phyloP scores from a whole-genome alignment of 2,797 vertebrate genomes.

The Centroberyx gerrardi region DNA sequence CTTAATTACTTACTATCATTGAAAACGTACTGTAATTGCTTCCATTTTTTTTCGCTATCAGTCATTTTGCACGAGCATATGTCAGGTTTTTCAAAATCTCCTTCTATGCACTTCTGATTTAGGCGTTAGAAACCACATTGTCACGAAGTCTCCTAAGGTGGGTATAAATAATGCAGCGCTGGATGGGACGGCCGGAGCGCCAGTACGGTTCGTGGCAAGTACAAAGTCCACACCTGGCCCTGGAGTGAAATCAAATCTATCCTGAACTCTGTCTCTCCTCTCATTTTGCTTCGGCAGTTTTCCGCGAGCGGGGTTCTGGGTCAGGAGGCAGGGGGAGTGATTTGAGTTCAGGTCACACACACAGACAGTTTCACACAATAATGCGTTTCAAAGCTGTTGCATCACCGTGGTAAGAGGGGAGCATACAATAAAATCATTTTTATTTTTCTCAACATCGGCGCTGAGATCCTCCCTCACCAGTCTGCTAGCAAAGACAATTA shows the following conservation, averaged over 20 bases:
- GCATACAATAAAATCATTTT: slow-evolving; percentile 26
- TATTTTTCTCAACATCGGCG: neutral
- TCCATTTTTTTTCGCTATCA: too few relatives aligned
- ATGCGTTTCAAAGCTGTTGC: slow-evolving; percentile 83
- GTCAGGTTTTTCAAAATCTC: slow-evolving; percentile 22
- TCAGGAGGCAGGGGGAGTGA: slow-evolving; percentile 75
- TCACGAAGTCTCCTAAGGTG: slow-evolving; percentile 48
- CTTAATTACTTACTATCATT: too few relatives aligned
- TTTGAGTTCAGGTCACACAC: slow-evolving; percentile 76
- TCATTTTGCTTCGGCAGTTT: slow-evolving; percentile 72
- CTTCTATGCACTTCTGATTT: slow-evolving; percentile 52
- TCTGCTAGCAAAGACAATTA: neutral
- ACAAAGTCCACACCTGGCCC: slow-evolving; percentile 85
- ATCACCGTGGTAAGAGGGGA: slow-evolving; percentile 48
- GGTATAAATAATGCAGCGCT: slow-evolving; percentile 76
- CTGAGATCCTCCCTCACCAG: neutral
- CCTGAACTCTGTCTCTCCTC: slow-evolving; percentile 82
- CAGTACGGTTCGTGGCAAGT: slow-evolving; percentile 80
- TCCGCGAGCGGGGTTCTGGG: slow-evolving; percentile 74
- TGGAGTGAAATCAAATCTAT: slow-evolving; percentile 85
- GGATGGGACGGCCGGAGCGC: slow-evolving; percentile 61
- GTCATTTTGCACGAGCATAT: too few relatives aligned
- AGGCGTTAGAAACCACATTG: slow-evolving; percentile 46
- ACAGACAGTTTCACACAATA: slow-evolving; percentile 79
- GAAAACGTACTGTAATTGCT: too few relatives aligned